phyloP scores from a whole-genome alignment of 2,888 invertebrate species.

The Ferrisia virgata region DNA sequence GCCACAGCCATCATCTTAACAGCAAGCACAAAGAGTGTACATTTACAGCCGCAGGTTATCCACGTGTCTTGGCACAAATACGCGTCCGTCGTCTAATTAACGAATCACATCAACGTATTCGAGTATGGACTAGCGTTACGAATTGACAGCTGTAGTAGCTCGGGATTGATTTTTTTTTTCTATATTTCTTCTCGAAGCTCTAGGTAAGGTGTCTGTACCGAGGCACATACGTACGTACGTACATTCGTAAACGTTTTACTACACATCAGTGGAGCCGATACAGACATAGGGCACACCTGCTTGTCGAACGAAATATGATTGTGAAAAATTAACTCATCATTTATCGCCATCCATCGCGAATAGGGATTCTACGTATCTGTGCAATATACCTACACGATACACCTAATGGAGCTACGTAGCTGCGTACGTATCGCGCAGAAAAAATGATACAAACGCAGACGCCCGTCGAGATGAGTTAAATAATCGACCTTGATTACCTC shows the following conservation, averaged over 20 bases:
- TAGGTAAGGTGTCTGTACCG: too few relatives aligned
- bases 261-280: too few relatives aligned
- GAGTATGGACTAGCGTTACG: not conserved
- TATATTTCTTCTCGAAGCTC: not conserved
- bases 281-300: too few relatives aligned
- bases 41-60: not conserved
- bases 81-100: not conserved
- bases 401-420: not conserved
- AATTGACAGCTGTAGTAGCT: not conserved
- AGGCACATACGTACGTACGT: not conserved
- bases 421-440: not conserved
- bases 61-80: not conserved
- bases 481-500: constrained; percentile 27
- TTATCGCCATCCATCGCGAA: too few relatives aligned
- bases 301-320: too few relatives aligned
- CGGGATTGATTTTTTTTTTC: not conserved
- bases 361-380: too few relatives aligned
- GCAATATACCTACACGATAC: too few relatives aligned
- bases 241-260: too few relatives aligned
- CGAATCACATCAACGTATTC: not conserved
- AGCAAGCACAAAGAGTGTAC: too few relatives aligned
- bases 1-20: too few relatives aligned
- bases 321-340: too few relatives aligned
- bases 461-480: not conserved
- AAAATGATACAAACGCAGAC: not conserved